phyloP scores from a whole-genome alignment of 2,888 invertebrate species.

The Thecophora atra region DNA sequence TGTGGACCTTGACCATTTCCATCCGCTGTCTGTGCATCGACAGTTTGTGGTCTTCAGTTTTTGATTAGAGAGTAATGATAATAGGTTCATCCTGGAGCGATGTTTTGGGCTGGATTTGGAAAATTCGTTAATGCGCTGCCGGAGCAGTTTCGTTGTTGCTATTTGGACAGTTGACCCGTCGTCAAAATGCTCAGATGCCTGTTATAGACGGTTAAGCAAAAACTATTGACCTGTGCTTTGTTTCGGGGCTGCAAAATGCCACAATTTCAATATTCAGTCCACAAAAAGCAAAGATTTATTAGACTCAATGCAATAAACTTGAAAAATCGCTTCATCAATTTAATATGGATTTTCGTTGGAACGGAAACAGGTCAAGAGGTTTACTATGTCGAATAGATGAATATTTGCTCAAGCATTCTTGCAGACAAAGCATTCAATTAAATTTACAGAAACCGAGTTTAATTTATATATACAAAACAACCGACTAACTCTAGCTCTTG shows the following conservation, averaged over 20 bases:
- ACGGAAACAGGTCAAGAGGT: constrained; percentile 24
- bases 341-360: constrained; percentile 12
- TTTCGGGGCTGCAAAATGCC: constrained; percentile 28
- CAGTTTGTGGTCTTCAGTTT: constrained; percentile 41
- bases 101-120: constrained; percentile 26
- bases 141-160: constrained; percentile 44
- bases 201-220: constrained; percentile 56
- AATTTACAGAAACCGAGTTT: no score
- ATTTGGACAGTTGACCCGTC: constrained; percentile 49
- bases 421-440: no score
- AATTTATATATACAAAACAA: no score
- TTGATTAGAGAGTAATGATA: constrained; percentile 48
- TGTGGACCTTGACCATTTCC: background rate
- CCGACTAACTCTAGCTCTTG: no score
- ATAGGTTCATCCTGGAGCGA: constrained; percentile 48
- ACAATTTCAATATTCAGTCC: background rate
- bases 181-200: constrained; percentile 25
- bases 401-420: background rate
- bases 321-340: constrained; percentile 31
- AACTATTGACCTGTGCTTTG: constrained; percentile 55
- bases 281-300: constrained; percentile 23
- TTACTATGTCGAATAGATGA: background rate
- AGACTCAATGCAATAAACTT: constrained; percentile 25
- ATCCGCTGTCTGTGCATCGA: constrained; percentile 27
- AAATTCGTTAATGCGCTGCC: constrained; percentile 39